Evolutionary conservation across 1,140 invertebrate species (phyloP).

Genomic region (Pantala flavescens): DNA sequence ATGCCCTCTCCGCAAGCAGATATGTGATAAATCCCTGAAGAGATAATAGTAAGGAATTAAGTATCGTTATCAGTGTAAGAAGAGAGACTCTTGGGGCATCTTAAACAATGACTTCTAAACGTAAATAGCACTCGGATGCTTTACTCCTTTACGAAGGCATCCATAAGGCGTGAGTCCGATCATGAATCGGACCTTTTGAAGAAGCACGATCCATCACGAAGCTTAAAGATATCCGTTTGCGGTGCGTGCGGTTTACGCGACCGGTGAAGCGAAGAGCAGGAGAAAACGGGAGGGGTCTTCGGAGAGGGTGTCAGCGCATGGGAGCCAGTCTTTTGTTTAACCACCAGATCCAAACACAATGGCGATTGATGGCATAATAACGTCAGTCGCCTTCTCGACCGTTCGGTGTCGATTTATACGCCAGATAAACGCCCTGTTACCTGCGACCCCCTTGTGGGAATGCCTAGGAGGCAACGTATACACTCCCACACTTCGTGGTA

Average conservation of each 20-base stretch:
- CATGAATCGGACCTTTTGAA: slow-evolving; percentile 1
- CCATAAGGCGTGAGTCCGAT: neutral
- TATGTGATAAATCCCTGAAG: too few species aligned
- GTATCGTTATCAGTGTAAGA: too few species aligned
- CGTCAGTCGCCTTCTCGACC: slow-evolving; percentile 1
- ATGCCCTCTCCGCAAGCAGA: too few species aligned
- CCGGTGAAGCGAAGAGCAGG: neutral
- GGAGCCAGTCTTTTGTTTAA: slow-evolving; percentile 9
- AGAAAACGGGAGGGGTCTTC: neutral
- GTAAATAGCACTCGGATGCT: too few species aligned
- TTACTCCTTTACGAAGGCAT: neutral
- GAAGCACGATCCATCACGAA: neutral
- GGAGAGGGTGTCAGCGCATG: slow-evolving; percentile 6
- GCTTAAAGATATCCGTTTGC: neutral
- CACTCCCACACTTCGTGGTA: neutral
- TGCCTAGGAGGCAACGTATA: neutral
- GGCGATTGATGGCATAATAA: slow-evolving; percentile 9
- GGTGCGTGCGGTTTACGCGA: neutral
- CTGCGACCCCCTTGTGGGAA: neutral
- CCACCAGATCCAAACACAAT: neutral
- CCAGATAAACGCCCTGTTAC: slow-evolving; percentile 7
- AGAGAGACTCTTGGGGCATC: too few species aligned
- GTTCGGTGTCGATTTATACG: slow-evolving; percentile 8
- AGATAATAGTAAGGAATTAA: too few species aligned
- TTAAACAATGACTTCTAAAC: too few species aligned